Conservation (phyloP, 2,797 vertebrate species). For the Etheostoma perlongum region DNA sequence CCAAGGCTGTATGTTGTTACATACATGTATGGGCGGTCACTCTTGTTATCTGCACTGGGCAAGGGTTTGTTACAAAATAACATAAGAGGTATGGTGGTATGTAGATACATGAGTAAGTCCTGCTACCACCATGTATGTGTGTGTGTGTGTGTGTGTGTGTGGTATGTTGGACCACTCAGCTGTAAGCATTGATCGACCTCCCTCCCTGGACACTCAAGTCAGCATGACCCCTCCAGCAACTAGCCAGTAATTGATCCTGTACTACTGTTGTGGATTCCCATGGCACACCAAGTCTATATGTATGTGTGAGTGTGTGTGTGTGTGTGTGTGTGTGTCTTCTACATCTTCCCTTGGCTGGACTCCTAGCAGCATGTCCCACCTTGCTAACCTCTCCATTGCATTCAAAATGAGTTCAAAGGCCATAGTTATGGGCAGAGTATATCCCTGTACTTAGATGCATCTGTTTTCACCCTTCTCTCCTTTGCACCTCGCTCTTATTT, state of each 20-base stretch:
- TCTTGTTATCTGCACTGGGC: conserved; percentile 43
- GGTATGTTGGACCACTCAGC: conserved; percentile 72
- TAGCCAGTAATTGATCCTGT: conserved; percentile 84
- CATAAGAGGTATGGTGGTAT: conserved; percentile 28
- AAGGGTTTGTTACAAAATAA: conserved; percentile 43
- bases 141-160: conserved; percentile 41
- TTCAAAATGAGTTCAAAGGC: conserved; percentile 66
- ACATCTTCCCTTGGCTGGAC: conserved; percentile 53
- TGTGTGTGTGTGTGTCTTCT: conserved; percentile 50
- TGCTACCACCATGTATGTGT: conserved; percentile 45
- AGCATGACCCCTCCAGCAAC: conserved; percentile 82
- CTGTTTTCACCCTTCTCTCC: conserved; percentile 44
- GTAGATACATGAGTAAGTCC: conserved; percentile 48
- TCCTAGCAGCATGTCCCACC: conserved; percentile 51
- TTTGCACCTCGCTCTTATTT: conserved; percentile 14
- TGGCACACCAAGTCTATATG: conserved; percentile 63
- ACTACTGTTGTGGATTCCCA: conserved; percentile 74
- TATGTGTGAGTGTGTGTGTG: conserved; percentile 43
- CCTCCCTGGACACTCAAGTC: conserved; percentile 75
- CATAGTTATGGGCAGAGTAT: conserved; percentile 42
- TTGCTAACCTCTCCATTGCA: conserved; percentile 58
- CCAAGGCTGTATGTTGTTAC: conserved; percentile 37
- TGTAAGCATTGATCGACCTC: conserved; percentile 80
- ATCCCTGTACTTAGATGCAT: conserved; percentile 50
- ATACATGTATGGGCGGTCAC: conserved; percentile 42